Evolutionary conservation across 2,888 invertebrate genomes (phyloP), one percentile per base, ranked within the genome.

Genomic region (Lissonota sp.): DNA sequence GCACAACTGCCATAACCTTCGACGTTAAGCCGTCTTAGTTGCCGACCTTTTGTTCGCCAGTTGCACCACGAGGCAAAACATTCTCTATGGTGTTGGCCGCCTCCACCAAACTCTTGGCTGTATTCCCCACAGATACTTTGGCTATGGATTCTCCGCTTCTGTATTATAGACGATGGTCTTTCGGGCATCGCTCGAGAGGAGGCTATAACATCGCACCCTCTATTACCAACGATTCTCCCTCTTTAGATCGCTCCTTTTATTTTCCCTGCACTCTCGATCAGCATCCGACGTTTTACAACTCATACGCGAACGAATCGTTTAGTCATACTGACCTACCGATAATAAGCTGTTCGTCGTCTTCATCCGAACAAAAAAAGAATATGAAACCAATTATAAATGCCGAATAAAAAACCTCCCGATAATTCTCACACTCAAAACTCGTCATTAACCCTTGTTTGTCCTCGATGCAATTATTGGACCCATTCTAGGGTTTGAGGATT

Each of bases 71-170:
- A 51, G n/a, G 46, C 16, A n/a, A 75, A 79, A 79, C 63, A 64
- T 79, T 73, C 84, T 80, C 71, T 77, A 71, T 78, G 70, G 37
- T 74, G 80, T 76, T 82, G 49, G 82, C 74, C 84, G 80, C 75
- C 79, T 74, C 70, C 60, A 40, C 26, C 53, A 64, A 64, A 70
- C 74, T 57, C 63, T 70, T 73, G 77, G 39, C 67, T 80, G 62
- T 71, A 77, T 80, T 73, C 74, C 83, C 83, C 72, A 53, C 79
- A 57, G 83, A 79, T 80, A 81, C 77, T 81, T 83, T 62, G 55
- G 74, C 80, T 79, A 73, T 80, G 77, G 74, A 82, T 79, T 79
- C 69, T 69, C 73, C 60, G 67, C 76, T 12, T 26, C 1, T 71
- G 62, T 77, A 63, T 58, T 77, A 63, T 58, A 70, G 79, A 79